phyloP scores from a whole-genome alignment of 2,888 invertebrate genomes.

The Helicoverpa assulta region DNA sequence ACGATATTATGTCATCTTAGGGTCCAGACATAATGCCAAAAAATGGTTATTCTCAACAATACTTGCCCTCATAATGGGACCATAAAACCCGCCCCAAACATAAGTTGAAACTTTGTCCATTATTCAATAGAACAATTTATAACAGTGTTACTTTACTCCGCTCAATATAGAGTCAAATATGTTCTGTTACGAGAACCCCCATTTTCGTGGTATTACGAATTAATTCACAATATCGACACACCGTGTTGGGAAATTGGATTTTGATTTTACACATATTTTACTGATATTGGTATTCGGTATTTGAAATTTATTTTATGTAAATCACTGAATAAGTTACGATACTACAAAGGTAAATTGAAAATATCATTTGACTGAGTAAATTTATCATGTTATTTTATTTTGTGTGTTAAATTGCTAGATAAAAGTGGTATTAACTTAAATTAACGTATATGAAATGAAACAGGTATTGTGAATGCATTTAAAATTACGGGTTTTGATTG shows the following conservation, averaged over 20 bases:
- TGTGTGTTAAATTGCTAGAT: no score
- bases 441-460: no score
- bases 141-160: conserved; percentile 31
- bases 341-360: conserved; percentile 1
- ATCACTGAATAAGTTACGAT: not conserved
- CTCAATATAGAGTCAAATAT: conserved; percentile 37
- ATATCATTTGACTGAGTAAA: not conserved
- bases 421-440: no score
- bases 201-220: conserved; percentile 13
- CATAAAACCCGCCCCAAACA: conserved; percentile 45
- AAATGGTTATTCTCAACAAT: conserved; percentile 35
- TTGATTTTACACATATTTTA: not conserved
- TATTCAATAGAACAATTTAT: conserved; percentile 52
- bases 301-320: conserved; percentile 1
- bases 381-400: not conserved
- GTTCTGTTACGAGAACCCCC: conserved; percentile 17
- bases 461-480: no score
- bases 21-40: conserved; percentile 6
- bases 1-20: not conserved
- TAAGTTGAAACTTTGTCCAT: conserved; percentile 55
- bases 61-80: conserved; percentile 24
- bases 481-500: no score
- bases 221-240: conserved; percentile 31
- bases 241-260: conserved; percentile 12
- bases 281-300: not conserved